Conservation (phyloP, 2,797 vertebrate genomes). For the Heterohyrax brucei region DNA sequence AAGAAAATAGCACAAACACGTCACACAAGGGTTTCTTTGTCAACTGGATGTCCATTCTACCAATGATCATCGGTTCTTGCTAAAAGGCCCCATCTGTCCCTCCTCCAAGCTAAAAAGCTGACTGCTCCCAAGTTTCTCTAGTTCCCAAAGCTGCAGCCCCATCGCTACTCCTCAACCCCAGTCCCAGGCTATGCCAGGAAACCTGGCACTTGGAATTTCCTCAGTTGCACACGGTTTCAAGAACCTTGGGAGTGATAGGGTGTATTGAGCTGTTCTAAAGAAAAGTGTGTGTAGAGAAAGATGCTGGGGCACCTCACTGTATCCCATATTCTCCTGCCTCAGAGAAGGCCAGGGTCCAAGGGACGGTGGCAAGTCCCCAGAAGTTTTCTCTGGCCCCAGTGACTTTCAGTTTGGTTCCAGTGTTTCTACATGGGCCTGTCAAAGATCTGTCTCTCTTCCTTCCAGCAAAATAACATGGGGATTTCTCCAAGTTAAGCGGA, state of each 20-base stretch:
- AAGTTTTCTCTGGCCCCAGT: neutral
- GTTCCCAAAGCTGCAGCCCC: neutral
- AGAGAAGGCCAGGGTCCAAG: neutral
- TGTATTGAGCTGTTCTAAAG: slow-evolving; percentile 89
- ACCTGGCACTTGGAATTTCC: slow-evolving; percentile 86
- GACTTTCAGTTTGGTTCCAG: neutral
- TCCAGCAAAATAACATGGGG: neutral
- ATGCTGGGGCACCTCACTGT: neutral
- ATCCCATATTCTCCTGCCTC: neutral
- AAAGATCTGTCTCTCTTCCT: neutral
- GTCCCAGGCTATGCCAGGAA: neutral
- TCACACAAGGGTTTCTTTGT: slow-evolving; percentile 22
- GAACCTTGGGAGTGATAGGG: slow-evolving; percentile 82
- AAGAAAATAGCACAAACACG: neutral
- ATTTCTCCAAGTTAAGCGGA: neutral
- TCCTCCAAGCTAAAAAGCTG: neutral
- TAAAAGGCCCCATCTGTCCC: neutral
- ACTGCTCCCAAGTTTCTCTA: neutral
- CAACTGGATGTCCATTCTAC: neutral
- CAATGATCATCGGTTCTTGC: neutral
- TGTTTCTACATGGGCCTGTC: neutral
- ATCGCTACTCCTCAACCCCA: neutral
- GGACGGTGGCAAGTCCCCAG: neutral
- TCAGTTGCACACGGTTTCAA: slow-evolving; percentile 88
- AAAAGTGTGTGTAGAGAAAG: slow-evolving; percentile 80